These are phyloP conservation scores for Ctenosaura bakeri DNA, from an alignment of 2,797 vertebrate species.

Conservation along the genomic window DNA sequence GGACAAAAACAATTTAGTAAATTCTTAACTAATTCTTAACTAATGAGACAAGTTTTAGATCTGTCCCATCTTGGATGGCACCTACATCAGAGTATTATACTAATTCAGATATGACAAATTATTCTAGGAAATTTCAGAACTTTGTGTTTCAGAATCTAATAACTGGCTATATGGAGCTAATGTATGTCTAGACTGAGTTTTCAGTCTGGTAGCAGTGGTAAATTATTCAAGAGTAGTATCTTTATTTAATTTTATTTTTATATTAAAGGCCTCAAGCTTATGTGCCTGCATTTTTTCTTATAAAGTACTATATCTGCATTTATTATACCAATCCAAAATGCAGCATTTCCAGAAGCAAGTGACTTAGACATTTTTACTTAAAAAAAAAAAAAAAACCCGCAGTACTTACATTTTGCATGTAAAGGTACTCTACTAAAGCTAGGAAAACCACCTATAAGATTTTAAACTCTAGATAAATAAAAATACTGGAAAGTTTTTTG, in stretches of 20 bases:
- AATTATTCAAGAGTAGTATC: conserved; percentile 35
- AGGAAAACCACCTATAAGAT: conserved; percentile 16
- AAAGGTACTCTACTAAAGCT: conserved; percentile 38
- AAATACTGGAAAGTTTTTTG: fast-evolving
- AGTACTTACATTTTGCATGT: not conserved
- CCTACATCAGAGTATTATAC: not conserved
- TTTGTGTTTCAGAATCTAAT: conserved; percentile 16
- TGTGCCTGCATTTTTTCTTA: conserved; percentile 10
- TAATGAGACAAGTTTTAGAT: not conserved
- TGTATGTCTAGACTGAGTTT: not conserved
- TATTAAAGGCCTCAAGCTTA: conserved; percentile 28
- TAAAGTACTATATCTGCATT: conserved; percentile 12
- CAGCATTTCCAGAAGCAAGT: not conserved
- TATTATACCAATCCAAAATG: conserved; percentile 12
- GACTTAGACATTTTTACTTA: not conserved
- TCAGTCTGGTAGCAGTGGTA: conserved; percentile 17
- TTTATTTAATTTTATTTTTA: conserved; percentile 16
- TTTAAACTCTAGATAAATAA: conserved; percentile 42
- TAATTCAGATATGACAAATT: not conserved
- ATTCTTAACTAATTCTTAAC: not conserved
- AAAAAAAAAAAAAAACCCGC: too few species aligned
- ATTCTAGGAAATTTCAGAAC: not conserved
- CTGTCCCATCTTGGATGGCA: not conserved
- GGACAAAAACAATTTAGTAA: not conserved
- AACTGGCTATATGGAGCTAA: conserved; percentile 1